These are phyloP conservation scores for Acanthosoma haemorrhoidale DNA, from an alignment of 2,888 invertebrate species.

Conservation along the genomic window DNA sequence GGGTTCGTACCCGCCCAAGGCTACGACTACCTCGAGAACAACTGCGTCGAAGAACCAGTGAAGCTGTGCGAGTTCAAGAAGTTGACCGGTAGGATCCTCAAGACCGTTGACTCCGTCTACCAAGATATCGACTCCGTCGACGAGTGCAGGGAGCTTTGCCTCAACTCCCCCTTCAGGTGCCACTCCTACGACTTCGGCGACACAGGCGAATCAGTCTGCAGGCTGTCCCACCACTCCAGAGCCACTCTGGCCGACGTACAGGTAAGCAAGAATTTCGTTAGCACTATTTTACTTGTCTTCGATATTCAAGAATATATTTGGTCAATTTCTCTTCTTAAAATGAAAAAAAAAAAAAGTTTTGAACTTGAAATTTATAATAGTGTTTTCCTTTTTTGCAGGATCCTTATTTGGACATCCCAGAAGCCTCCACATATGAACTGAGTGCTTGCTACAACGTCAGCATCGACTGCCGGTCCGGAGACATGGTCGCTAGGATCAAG, in stretches of 20 bases:
- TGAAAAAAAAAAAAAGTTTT: background rate
- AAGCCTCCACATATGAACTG: conserved; percentile 85
- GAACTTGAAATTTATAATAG: no score
- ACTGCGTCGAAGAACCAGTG: conserved; percentile 89
- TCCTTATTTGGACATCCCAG: conserved; percentile 83
- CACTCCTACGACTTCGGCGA: conserved; percentile 92
- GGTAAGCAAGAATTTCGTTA: conserved; percentile 52
- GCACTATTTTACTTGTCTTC: no score
- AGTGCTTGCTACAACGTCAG: conserved; percentile 92
- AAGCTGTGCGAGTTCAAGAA: conserved; percentile 91
- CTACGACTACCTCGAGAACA: conserved; percentile 82
- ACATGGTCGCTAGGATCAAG: conserved; percentile 88
- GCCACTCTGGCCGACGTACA: conserved; percentile 83
- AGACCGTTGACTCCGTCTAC: conserved; percentile 89
- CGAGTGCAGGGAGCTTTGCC: conserved; percentile 81
- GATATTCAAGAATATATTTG: no score
- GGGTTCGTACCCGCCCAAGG: conserved; percentile 60
- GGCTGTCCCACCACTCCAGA: conserved; percentile 84
- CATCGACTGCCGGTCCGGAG: conserved; percentile 84
- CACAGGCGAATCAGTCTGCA: conserved; percentile 87
- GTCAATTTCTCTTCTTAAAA: background rate
- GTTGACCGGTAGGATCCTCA: conserved; percentile 77
- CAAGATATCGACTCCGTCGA: conserved; percentile 84
- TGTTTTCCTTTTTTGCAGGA: conserved; percentile 62
- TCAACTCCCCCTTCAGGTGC: conserved; percentile 82